Conservation (phyloP, 2,797 vertebrate genomes). For the Vultur gryphus region DNA sequence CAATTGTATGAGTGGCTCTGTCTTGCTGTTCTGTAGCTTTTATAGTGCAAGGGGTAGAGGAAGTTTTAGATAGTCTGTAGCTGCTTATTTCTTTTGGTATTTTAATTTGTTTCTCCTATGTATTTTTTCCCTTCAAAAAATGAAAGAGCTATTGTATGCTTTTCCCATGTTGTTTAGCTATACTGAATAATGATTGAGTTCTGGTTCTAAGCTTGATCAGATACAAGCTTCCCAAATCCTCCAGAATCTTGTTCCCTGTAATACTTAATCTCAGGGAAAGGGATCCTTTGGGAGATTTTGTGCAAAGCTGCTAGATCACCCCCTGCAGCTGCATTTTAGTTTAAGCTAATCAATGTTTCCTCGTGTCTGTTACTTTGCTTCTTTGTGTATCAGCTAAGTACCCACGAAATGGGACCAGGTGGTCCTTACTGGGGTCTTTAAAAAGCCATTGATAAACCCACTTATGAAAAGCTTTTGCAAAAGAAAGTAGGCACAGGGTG, state of each 20-base stretch:
- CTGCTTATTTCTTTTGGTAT: background rate
- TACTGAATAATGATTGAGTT: background rate
- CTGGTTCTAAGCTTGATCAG: background rate
- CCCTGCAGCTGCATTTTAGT: background rate
- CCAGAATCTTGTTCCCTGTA: background rate
- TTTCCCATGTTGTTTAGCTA: background rate
- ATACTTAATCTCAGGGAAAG: background rate
- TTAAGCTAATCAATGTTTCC: background rate
- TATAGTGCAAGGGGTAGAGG: background rate
- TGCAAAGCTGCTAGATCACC: background rate
- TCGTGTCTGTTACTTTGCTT: background rate
- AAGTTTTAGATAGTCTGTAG: background rate
- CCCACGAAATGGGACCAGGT: background rate
- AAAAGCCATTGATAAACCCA: background rate
- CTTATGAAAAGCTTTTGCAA: background rate
- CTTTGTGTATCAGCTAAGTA: background rate
- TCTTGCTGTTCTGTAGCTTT: background rate
- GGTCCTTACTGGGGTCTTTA: background rate
- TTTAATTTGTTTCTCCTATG: background rate
- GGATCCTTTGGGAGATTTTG: background rate
- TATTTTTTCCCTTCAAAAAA: background rate
- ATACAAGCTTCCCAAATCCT: background rate
- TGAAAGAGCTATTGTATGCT: accelerated
- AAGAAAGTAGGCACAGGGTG: background rate
- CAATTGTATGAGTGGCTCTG: accelerated